phyloP scores from a whole-genome alignment of 2,797 vertebrate species.

The Oceanodroma leucorhoa region DNA sequence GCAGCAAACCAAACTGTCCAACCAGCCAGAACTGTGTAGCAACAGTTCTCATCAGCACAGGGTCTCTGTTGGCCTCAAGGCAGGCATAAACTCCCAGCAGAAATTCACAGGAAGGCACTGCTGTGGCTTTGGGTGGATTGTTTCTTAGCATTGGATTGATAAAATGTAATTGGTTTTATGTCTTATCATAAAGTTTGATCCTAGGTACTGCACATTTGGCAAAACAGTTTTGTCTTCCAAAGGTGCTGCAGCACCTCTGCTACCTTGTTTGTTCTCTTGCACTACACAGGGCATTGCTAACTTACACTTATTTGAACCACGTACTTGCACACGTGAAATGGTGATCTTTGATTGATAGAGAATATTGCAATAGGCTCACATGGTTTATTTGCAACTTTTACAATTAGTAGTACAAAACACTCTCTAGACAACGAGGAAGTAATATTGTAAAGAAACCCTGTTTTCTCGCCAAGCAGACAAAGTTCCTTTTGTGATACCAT shows the following conservation, averaged over 20 bases:
- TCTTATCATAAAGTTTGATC: not conserved
- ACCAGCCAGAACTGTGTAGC: not conserved
- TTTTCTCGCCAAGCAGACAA: not conserved
- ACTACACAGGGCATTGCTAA: not conserved
- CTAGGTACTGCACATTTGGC: not conserved
- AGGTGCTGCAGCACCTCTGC: not conserved
- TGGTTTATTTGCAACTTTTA: not conserved
- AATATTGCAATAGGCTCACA: not conserved
- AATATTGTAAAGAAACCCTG: not conserved
- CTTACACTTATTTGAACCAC: not conserved
- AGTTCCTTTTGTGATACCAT: slow-evolving; percentile 7
- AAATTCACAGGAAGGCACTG: not conserved
- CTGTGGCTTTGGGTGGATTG: not conserved
- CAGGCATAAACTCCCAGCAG: not conserved
- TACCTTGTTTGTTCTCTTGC: not conserved
- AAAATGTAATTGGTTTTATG: not conserved
- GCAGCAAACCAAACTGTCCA: not conserved
- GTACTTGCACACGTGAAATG: not conserved
- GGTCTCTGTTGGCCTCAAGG: not conserved
- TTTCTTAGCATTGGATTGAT: not conserved
- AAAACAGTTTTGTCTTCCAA: not conserved
- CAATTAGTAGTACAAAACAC: not conserved
- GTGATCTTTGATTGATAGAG: not conserved
- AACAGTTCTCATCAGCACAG: not conserved
- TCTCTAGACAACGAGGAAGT: not conserved